Evolutionary conservation across 2,113 vertebrate species (phyloP), one percentile per base, ranked within the genome.

Genomic region (Chionodraco myersi): DNA sequence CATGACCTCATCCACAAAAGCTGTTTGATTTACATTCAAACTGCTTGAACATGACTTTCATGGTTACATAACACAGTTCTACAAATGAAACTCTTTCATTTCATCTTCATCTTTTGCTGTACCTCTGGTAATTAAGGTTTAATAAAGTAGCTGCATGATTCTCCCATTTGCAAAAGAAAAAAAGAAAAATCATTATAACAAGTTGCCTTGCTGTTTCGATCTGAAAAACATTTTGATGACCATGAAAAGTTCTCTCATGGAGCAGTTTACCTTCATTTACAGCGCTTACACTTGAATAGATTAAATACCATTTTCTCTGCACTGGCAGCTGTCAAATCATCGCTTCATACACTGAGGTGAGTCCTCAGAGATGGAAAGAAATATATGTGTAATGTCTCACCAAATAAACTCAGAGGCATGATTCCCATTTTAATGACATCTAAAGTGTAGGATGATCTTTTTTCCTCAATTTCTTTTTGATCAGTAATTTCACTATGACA

Each of bases 331-430:
- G 71, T 66, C 63, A 58, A 74, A 65, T 49, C 41, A 77, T 0
- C n/a, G 45, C 23, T 62, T 72, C 45, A 72, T 36, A 48, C 1
- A 8, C 12, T 58, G 26, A 74, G 34, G 14, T 67, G 53, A 72
- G 57, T 75, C 76, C 36, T 51, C 16, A n/a, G 52, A 45, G n/a
- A 66, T 41, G n/a, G 52, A 44, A 73, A 78, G 47, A 69, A n/a
- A 82, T 75, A n/a, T 61, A 49, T 53, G 41, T 18, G 18, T 59
- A 61, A 62, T 30, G 41, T 51, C 7, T 70, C 3, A 0, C 51
- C 60, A 75, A 80, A 71, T 73, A 71, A 80, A 79, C 57, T 34
- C 45, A 62, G 45, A 83, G 26, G 41, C 49, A 61, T 71, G n/a
- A 23, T 68, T 85, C 58, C 49, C 51, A 77, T 67, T 78, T 68